Evolutionary conservation across 2,797 vertebrate genomes (phyloP), one percentile per base, ranked within the genome.

Genomic region (Falco novaeseelandiae): DNA sequence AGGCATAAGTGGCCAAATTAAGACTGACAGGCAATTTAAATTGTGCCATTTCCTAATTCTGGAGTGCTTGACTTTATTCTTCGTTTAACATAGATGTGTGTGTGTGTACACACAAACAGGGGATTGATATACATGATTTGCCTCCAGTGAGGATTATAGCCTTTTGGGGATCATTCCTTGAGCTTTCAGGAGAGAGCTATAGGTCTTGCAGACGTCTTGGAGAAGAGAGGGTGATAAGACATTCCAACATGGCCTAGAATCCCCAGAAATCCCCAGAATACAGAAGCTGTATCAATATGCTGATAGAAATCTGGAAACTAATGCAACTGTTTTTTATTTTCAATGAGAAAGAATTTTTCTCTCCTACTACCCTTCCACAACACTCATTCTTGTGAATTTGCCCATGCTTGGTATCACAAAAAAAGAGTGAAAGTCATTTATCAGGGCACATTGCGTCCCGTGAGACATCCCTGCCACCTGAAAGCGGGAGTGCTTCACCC

Each of bases 51-150:
- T 88, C 36, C 69, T 81, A 83, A n/a, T 51, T 83, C 17, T 44
- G 26, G 10, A 77, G 13, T 36, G 16, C 30, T 74, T 80, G 63
- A 44, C 21, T 80, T 87, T 25, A 23, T 36, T 58, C 40, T 54
- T 69, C 18, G 65, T 83, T 34, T 57, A 30, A 30, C 44, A 34
- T 5, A 38, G 38, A 4, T 14, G 2, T 9, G 3, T 26, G 13
- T 48, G 10, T 34, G 6, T 25, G 13, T 67, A 17, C 14, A 59
- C 0, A 0, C 13, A 67, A 79, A 42, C 5, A 52, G 26, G 52
- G n/a, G 30, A 67, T 44, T 27, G 26, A 52, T 16, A 73, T 1
- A 62, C 1, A 12, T 42, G 4, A 40, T 32, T 70, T 73, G 38
- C 20, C 55, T 51, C 74, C 22, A 49, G 32, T 55, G 69, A 76